Percentiles rank a stretch among this genome's conserved stretches.
phyloP scores from a whole-genome alignment of 2,797 vertebrate genomes.

The Notoglanidium macrostoma region DNA sequence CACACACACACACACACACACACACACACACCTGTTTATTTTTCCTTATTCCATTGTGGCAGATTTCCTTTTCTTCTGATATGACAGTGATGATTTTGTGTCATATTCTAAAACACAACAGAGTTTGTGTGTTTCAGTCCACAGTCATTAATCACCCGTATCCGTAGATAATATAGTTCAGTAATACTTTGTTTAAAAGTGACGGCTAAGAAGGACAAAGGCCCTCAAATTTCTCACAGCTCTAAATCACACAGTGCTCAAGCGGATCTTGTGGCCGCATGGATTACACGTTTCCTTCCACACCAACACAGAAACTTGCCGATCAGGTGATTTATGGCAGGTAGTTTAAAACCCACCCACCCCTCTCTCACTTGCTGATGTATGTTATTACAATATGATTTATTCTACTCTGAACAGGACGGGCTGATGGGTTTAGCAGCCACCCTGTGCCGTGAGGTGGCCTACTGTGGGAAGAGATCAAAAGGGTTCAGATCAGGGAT shows the following conservation, averaged over 20 bases:
- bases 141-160: constrained; percentile 27
- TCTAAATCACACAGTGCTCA: constrained; percentile 44
- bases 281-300: constrained; percentile 52
- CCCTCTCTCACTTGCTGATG: constrained; percentile 63
- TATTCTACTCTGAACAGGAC: constrained; percentile 54
- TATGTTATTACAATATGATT: constrained; percentile 69
- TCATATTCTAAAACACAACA: constrained; percentile 8
- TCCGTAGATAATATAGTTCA: constrained; percentile 19
- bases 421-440: constrained; percentile 66
- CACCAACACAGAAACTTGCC: constrained; percentile 48
- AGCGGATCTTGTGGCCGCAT: constrained; percentile 31
- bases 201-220: constrained; percentile 38
- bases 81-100: constrained; percentile 14
- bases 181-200: constrained; percentile 31
- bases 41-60: background rate
- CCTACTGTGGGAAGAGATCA: constrained; percentile 37
- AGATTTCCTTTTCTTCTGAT: background rate
- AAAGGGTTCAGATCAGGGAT: constrained; percentile 23
- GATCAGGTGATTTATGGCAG: constrained; percentile 64
- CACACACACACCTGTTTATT: background rate
- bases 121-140: background rate
- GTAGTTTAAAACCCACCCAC: constrained; percentile 52
- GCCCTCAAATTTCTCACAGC: constrained; percentile 51
- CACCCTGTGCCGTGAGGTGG: constrained; percentile 26
- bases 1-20: too few relatives aligned